Evolutionary conservation across 2,113 vertebrate species (phyloP), one percentile per base, ranked within the genome.

Genomic region (Sturnira hondurensis): DNA sequence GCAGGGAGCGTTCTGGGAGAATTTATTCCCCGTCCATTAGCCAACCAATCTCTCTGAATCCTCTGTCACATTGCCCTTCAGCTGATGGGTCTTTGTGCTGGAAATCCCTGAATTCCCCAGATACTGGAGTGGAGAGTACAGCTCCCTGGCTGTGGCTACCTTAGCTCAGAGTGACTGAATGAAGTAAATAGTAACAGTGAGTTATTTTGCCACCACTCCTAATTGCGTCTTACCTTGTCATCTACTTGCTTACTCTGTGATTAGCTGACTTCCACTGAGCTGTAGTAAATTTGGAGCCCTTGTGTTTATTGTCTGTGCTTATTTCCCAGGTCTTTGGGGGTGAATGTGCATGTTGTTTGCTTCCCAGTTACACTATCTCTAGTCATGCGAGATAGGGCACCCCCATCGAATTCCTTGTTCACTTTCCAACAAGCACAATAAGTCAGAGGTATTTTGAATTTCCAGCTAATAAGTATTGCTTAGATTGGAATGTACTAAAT

Each of bases 11-110:
- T 97, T 95, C 43, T 95, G 95, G 95, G 95, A 97, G 96, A 97
- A 98, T 97, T 98, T 97, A 98, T 97, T 98, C 94, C 97, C 93
- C 3, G 4, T 97, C 96, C 97, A 97, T 98, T 97, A 97, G 96
- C 90, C 67, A 91, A 73, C 41, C 86, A 89, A 88, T 95, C 76
- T 97, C 54, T 22, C 95, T 92, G 96, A 95, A 84, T 96, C 87
- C 45, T 71, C 80, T 97, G 92, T 91, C 94, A 95, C 61, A 93
- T 93, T 0, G 50, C 71, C 91, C 94, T 98, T 96, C 96, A 93
- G 54, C 82, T 90, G 96, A 95, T 97, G 88, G 84, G 54, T 92
- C 96, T 97, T 97, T 97, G 96, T 96, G 94, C 93, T 95, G 33
- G 88, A 88, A 94, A 96, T 70, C 73, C 63, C 85, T 78, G 82